phyloP scores from a whole-genome alignment of 2,113 vertebrate species.

The Polypterus senegalus region DNA sequence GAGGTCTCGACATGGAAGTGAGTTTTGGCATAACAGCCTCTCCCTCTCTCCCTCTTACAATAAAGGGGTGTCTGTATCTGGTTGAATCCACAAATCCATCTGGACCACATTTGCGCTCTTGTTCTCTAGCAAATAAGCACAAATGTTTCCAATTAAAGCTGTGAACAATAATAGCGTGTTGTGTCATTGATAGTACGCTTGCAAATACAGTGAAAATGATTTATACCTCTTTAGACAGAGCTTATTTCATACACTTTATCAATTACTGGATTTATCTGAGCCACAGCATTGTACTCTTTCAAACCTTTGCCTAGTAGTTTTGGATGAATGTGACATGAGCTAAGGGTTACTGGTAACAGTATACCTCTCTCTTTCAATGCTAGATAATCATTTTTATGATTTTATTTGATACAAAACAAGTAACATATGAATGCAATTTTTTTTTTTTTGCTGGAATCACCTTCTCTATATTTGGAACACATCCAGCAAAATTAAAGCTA shows the following conservation, averaged over 20 bases:
- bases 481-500: too few species aligned
- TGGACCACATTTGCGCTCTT: conserved; percentile 47
- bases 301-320: too few species aligned
- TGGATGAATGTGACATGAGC: too few species aligned
- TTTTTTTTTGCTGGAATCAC: too few species aligned
- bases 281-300: too few species aligned
- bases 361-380: too few species aligned
- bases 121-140: conserved; percentile 49
- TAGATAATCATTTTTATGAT: too few species aligned
- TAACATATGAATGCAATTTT: too few species aligned
- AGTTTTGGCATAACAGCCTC: not conserved
- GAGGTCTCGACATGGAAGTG: not conserved
- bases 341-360: too few species aligned
- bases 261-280: not conserved
- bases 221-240: not conserved
- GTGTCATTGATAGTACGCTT: conserved; percentile 16
- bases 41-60: conserved; percentile 26
- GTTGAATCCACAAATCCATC: conserved; percentile 41
- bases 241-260: not conserved
- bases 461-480: too few species aligned
- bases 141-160: conserved; percentile 52
- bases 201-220: not conserved
- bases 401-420: too few species aligned
- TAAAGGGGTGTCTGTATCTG: conserved; percentile 43
- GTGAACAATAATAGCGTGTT: conserved; percentile 18